Conservation (phyloP, 53 echinoderm and acorn worm genomes). For the Temnopleurus reevesii region DNA sequence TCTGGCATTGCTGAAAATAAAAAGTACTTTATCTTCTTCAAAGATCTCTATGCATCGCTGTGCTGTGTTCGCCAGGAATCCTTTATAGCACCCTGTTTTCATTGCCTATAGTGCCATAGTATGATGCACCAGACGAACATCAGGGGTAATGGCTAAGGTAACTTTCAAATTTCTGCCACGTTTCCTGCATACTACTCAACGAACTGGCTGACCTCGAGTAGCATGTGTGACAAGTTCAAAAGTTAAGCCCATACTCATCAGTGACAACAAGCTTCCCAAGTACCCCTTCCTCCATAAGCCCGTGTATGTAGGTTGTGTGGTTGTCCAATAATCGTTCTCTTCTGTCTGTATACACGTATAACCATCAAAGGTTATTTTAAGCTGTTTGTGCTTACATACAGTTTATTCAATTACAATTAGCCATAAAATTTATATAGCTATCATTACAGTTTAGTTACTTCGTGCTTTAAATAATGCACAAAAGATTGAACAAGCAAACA, state of each 20-base stretch:
- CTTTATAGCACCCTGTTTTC: not conserved
- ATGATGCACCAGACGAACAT: not conserved
- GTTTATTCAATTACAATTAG: too few relatives aligned
- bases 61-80: not conserved
- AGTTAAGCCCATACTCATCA: constrained; percentile 57
- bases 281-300: constrained; percentile 9
- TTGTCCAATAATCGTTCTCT: not conserved
- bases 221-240: constrained; percentile 54
- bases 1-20: not conserved
- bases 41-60: not conserved
- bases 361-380: too few relatives aligned
- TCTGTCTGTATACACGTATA: too few relatives aligned
- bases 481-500: too few relatives aligned
- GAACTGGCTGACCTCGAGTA: too few relatives aligned
- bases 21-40: not conserved
- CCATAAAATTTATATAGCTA: too few relatives aligned
- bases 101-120: not conserved
- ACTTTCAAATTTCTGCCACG: not conserved
- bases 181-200: too few relatives aligned
- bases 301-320: not conserved
- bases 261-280: constrained; percentile 48
- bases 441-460: too few relatives aligned
- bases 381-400: too few relatives aligned
- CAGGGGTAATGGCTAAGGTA: not conserved
- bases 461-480: too few relatives aligned